Evolutionary conservation across 2,888 invertebrate genomes (phyloP).

Genomic region (Belgica antarctica): DNA sequence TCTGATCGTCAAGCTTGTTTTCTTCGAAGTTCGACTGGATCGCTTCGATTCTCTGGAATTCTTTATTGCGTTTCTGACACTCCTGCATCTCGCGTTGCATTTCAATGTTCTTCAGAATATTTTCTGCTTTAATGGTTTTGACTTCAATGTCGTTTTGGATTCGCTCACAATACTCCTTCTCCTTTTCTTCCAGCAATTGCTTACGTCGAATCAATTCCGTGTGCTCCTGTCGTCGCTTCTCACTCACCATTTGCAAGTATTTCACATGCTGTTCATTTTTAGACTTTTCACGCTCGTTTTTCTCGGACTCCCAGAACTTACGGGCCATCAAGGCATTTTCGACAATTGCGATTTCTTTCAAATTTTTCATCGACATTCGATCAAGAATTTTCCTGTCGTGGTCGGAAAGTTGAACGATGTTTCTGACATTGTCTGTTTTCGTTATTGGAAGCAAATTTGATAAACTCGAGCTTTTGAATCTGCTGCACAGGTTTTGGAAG

Average conservation of each 20-base stretch:
- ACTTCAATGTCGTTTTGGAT: slow-evolving; percentile 50
- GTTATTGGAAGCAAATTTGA: slow-evolving; percentile 39
- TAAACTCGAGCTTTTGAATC: slow-evolving; percentile 38
- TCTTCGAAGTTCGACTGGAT: slow-evolving; percentile 52
- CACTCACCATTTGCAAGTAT: slow-evolving; percentile 51
- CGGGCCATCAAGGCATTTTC: slow-evolving; percentile 54
- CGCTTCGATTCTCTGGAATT: slow-evolving; percentile 51
- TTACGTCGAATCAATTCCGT: slow-evolving; percentile 9
- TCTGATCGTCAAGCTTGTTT: slow-evolving; percentile 50
- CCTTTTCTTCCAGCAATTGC: slow-evolving; percentile 22
- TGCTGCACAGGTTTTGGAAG: slow-evolving; percentile 32
- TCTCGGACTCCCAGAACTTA: slow-evolving; percentile 55
- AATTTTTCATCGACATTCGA: slow-evolving; percentile 54
- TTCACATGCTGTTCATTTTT: slow-evolving; percentile 53
- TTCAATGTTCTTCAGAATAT: slow-evolving; percentile 51
- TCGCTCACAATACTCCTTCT: slow-evolving; percentile 48
- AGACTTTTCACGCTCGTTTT: slow-evolving; percentile 52
- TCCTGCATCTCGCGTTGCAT: slow-evolving; percentile 50
- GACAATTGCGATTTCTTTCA: slow-evolving; percentile 50
- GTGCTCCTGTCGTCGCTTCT: slow-evolving; percentile 52
- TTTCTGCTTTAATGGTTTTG: slow-evolving; percentile 51
- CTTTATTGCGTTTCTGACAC: slow-evolving; percentile 51
- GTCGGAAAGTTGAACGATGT: slow-evolving; percentile 47
- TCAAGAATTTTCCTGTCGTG: slow-evolving; percentile 54
- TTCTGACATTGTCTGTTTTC: neutral